phyloP scores from a whole-genome alignment of 35 echinoderm and acorn worm species.

The Hemicentrotus pulcherrimus region DNA sequence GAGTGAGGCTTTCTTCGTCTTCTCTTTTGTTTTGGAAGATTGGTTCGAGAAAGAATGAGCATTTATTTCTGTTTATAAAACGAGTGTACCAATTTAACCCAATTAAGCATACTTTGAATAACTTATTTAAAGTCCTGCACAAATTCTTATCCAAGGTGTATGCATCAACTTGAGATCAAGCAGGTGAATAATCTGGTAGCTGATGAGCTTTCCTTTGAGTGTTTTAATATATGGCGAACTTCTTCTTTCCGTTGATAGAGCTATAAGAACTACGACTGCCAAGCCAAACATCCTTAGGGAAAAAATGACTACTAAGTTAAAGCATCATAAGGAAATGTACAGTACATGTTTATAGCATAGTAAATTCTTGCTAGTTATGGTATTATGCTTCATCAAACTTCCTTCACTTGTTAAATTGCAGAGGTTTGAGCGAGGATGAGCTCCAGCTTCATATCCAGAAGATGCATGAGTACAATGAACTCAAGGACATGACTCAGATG shows the following conservation, averaged over 20 bases:
- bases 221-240: background rate
- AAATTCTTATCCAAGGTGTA: too few species aligned
- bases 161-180: too few species aligned
- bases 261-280: background rate
- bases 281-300: too few species aligned
- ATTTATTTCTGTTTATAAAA: background rate
- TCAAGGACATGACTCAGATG: conserved; percentile 78
- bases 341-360: background rate
- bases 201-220: too few species aligned
- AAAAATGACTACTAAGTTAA: background rate
- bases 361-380: background rate
- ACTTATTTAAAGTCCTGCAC: too few species aligned
- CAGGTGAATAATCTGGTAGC: too few species aligned
- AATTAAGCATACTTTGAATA: background rate
- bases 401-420: conserved; percentile 25
- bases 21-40: background rate
- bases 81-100: background rate
- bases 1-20: background rate
- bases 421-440: conserved; percentile 65
- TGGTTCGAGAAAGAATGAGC: background rate
- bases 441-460: conserved; percentile 66
- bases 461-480: conserved; percentile 86
- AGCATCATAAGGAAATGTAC: background rate
- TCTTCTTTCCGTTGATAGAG: background rate
- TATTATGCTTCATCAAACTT: background rate